A percentile compares a stretch with the other conserved stretches of the same genome.
Conservation (phyloP, 1,140 invertebrate genomes). For the Drosophila chauvacae region DNA sequence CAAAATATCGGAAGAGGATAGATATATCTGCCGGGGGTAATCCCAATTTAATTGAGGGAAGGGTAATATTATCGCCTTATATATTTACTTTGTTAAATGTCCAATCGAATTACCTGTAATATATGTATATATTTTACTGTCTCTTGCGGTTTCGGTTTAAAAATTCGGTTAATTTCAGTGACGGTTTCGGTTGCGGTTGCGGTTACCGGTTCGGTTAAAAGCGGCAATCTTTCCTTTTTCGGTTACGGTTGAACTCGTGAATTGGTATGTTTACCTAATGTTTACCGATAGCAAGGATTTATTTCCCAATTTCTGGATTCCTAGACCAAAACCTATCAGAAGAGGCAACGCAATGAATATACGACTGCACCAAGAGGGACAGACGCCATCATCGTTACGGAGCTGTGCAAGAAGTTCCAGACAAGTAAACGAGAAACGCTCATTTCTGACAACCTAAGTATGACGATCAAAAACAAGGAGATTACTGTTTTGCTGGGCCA, state of each 20-base stretch:
- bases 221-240: neutral
- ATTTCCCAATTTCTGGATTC: neutral
- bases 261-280: constrained; percentile 13
- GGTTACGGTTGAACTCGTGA: neutral
- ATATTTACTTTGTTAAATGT: neutral
- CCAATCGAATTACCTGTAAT: neutral
- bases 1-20: neutral
- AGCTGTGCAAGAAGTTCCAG: constrained; percentile 72
- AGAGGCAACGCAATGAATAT: constrained; percentile 71
- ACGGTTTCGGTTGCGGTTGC: constrained; percentile 9
- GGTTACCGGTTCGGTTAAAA: neutral
- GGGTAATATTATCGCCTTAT: no score
- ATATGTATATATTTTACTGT: neutral
- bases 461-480: constrained; percentile 85
- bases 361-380: constrained; percentile 55
- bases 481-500: constrained; percentile 89
- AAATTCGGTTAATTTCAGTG: constrained; percentile 4
- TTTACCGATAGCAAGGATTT: neutral
- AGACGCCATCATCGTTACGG: constrained; percentile 72
- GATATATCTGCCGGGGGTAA: neutral
- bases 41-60: neutral
- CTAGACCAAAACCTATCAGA: constrained; percentile 67
- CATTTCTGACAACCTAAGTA: constrained; percentile 75
- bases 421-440: constrained; percentile 60
- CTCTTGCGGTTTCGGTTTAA: neutral